Percentiles rank a stretch among this genome's conserved stretches.
Evolutionary conservation across 2,888 invertebrate genomes (phyloP).

Genomic region (Aporophyla nigra): DNA sequence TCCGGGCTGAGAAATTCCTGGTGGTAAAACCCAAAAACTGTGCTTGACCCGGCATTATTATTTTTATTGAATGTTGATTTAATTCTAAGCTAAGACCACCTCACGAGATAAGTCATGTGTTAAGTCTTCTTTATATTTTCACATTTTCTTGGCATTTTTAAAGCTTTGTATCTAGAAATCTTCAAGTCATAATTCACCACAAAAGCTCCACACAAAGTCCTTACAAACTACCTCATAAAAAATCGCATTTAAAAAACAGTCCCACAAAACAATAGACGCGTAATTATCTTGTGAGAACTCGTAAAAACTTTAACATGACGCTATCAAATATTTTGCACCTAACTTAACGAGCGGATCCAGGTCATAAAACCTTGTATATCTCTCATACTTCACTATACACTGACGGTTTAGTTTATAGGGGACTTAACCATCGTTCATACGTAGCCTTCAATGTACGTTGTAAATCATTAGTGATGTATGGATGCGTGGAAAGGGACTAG

Average conservation of each 20-base stretch:
- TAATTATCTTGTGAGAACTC: constrained; percentile 80
- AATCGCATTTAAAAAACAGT: constrained; percentile 72
- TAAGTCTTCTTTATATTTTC: too few species aligned
- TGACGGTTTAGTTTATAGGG: constrained; percentile 25
- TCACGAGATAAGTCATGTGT: neutral
- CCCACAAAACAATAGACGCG: constrained; percentile 80
- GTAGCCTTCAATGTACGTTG: constrained; percentile 71
- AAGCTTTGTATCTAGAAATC: neutral
- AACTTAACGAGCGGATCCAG: constrained; percentile 71
- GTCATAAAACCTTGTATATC: constrained; percentile 64
- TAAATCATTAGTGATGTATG: constrained; percentile 88
- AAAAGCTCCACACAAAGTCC: constrained; percentile 14
- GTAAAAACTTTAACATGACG: constrained; percentile 79
- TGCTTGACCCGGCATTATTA: neutral
- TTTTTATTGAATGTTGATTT: neutral
- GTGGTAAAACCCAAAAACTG: neutral
- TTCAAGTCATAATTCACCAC: constrained; percentile 12
- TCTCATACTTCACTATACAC: constrained; percentile 52
- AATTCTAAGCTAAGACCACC: neutral
- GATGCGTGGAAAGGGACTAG: constrained; percentile 81
- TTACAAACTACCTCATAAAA: constrained; percentile 60
- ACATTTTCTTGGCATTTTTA: neutral
- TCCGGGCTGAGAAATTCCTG: neutral
- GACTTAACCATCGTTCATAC: neutral
- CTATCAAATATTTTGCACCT: constrained; percentile 87